phyloP scores from a whole-genome alignment of 2,113 vertebrate genomes.

The Ornithorhynchus anatinus region DNA sequence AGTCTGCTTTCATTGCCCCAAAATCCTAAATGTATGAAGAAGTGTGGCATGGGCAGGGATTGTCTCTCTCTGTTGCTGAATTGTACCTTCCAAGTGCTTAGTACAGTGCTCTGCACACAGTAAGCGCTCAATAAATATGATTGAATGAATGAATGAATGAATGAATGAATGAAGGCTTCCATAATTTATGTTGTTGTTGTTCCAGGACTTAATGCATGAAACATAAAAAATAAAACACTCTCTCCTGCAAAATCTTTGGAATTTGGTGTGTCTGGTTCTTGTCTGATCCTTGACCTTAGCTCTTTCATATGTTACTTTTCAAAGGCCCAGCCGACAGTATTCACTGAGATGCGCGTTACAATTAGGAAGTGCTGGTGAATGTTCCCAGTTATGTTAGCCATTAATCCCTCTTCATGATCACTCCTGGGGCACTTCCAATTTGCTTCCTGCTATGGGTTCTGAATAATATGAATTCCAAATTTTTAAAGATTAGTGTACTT shows the following conservation, averaged over 20 bases:
- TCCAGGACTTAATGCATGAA: too few species aligned
- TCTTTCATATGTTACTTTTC: neutral
- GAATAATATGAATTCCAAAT: neutral
- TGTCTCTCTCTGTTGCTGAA: too few species aligned
- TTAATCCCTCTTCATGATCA: slow-evolving; percentile 4
- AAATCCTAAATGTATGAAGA: too few species aligned
- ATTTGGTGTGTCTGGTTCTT: neutral
- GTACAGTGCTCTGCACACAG: too few species aligned
- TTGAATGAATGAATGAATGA: too few species aligned
- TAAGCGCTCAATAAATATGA: too few species aligned
- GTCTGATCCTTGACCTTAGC: neutral
- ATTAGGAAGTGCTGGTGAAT: neutral
- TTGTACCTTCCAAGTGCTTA: too few species aligned
- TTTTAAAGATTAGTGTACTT: neutral
- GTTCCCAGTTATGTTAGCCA: neutral
- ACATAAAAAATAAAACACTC: too few species aligned
- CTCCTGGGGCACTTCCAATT: neutral
- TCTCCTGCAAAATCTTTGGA: neutral
- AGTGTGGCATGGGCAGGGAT: too few species aligned
- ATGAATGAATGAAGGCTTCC: too few species aligned
- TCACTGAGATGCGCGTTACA: neutral
- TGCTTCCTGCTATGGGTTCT: neutral
- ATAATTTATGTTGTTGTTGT: too few species aligned
- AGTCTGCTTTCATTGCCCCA: too few species aligned
- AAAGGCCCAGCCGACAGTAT: neutral